These are phyloP conservation scores for Pelodytes ibericus DNA, from an alignment of 2,797 vertebrate species.

Conservation along the genomic window DNA sequence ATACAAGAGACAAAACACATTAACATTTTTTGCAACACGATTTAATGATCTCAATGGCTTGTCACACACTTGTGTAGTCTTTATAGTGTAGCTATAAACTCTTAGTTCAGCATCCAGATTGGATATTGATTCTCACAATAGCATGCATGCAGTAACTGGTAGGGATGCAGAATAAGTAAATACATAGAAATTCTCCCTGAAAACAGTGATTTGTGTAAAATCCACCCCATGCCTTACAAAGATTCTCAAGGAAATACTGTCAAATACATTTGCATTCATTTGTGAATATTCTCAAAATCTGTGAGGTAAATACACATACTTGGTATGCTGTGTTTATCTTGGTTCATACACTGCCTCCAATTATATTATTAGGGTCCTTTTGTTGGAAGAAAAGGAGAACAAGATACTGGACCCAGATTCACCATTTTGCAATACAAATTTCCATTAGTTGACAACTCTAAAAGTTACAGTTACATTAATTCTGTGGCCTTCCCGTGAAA, in stretches of 20 bases:
- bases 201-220: slow-evolving; percentile 46
- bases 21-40: too few relatives aligned
- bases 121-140: slow-evolving; percentile 11
- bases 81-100: too few relatives aligned
- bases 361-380: too few relatives aligned
- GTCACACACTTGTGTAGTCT: too few relatives aligned
- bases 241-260: slow-evolving; percentile 35
- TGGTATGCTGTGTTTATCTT: slow-evolving; percentile 29
- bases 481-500: too few relatives aligned
- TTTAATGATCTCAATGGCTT: too few relatives aligned
- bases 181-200: slow-evolving; percentile 19
- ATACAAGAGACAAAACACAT: too few relatives aligned
- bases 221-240: slow-evolving; percentile 38
- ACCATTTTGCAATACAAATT: too few relatives aligned
- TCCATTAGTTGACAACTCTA: too few relatives aligned
- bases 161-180: slow-evolving; percentile 32
- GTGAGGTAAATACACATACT: slow-evolving; percentile 21
- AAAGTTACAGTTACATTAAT: too few relatives aligned
- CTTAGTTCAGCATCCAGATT: not conserved
- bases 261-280: slow-evolving; percentile 55
- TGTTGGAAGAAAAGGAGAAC: too few relatives aligned
- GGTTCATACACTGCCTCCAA: not conserved
- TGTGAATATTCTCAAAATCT: slow-evolving; percentile 42
- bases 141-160: slow-evolving; percentile 20
- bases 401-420: too few relatives aligned